Base-by-base conservation (phyloP, 2,888 invertebrate genomes). In the Caenorhabditis drosophilae region DNA sequence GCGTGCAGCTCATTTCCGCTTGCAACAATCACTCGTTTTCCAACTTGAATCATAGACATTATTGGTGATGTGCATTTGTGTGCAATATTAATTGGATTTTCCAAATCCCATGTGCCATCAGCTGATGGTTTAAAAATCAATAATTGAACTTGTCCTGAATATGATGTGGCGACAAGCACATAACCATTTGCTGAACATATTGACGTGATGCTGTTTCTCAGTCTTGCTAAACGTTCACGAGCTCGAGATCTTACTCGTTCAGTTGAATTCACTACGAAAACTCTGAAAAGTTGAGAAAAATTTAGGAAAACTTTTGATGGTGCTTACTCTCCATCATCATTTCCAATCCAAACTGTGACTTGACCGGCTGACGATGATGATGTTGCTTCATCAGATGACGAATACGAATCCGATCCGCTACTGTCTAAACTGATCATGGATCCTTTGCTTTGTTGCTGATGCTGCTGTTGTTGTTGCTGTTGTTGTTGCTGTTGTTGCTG, bases 301-400 rank as follows among this genome's bases (percentile, higher is more conserved):
- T 22, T 18, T 36, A 9, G 4, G n/a, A 36, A 36, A 36, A 36
- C 4, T 15, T 12, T 16, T 36, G 36, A 36, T 11, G 15, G 7
- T 3, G 40, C 73, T 54, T n/a, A 71, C 74, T 79, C 79, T 57
- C 79, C 79, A 55, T 79, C 79, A 44, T 78, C 79, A 58, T 79
- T 79, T 38, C 79, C 79, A 31, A 79, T 79, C 79, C 79, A 79
- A 9, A 79, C 72, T 16, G 79, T 77, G 22, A 75, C 70, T 38
- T 64, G 68, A 23, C 71, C 73, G 4, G 66, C 67, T 25, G 68
- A 62, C n/a, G n/a, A n/a, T n/a, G n/a, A n/a, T 9, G 70, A 67
- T 12, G 67, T 36, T 11, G 52, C 61, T 18, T 67, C 69, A 20
- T 70, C 69, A 2, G 69, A 67, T 18, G 67, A 67, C 0, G 73